A percentile compares a stretch with the other conserved stretches of the same genome.
Conservation (phyloP, 2,888 invertebrate species). For the Theodoxus fluviatilis region DNA sequence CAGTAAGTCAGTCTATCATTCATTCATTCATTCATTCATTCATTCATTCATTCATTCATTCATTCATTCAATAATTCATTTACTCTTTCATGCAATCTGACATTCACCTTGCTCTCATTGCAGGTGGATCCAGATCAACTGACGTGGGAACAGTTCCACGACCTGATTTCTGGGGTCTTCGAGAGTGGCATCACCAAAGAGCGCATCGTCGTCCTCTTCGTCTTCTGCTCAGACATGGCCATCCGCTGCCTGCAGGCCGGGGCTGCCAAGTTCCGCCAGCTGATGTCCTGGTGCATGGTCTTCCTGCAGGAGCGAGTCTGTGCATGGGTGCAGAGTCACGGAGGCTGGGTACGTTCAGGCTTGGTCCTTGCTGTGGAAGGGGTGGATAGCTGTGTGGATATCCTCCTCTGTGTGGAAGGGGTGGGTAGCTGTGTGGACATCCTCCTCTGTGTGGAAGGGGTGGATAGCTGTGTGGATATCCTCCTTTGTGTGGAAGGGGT, state of each 20-base stretch:
- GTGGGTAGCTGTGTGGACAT: too few relatives aligned
- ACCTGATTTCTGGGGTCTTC: conserved; percentile 50
- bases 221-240: conserved; percentile 62
- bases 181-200: conserved; percentile 46
- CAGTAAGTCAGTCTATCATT: too few relatives aligned
- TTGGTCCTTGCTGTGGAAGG: too few relatives aligned
- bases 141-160: conserved; percentile 45
- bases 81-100: too few relatives aligned
- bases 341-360: conserved; percentile 63
- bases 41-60: background rate
- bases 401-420: too few relatives aligned
- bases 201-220: conserved; percentile 59
- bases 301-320: conserved; percentile 55
- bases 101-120: conserved; percentile 25
- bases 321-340: conserved; percentile 53
- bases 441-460: too few relatives aligned
- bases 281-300: conserved; percentile 55
- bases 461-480: too few relatives aligned
- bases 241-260: conserved; percentile 45
- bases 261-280: conserved; percentile 38
- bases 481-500: too few relatives aligned
- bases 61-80: background rate
- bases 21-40: background rate
- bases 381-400: too few relatives aligned
- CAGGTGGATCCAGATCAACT: conserved; percentile 39